Evolutionary conservation across 2,113 vertebrate species (phyloP).

Genomic region (Mormoops blainvillei): DNA sequence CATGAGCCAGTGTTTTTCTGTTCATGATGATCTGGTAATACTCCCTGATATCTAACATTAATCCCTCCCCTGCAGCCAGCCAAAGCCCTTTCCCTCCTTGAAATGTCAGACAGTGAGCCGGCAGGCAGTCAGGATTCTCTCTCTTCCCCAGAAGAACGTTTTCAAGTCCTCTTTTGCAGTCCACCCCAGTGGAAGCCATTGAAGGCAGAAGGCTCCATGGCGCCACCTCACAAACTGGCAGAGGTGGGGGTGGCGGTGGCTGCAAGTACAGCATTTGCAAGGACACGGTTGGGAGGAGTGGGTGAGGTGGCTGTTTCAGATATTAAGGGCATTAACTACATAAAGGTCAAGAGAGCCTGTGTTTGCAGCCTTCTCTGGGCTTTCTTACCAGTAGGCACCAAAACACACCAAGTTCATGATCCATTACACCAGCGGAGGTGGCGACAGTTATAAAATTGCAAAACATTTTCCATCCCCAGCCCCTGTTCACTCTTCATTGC

Average conservation of each 20-base stretch:
- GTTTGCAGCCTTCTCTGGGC: neutral
- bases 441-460: neutral
- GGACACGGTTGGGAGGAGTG: neutral
- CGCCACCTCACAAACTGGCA: neutral
- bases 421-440: neutral
- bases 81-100: neutral
- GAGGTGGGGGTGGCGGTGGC: fast-evolving
- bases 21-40: neutral
- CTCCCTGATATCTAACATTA: neutral
- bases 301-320: neutral
- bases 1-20: neutral
- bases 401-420: neutral
- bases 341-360: neutral
- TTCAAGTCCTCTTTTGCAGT: neutral
- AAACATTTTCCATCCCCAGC: slow-evolving; percentile 59
- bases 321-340: neutral
- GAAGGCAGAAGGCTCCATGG: neutral
- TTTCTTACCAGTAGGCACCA: neutral
- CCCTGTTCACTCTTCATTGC: slow-evolving; percentile 2
- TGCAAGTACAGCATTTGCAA: neutral
- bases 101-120: neutral
- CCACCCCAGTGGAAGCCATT: neutral
- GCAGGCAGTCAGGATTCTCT: neutral
- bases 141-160: neutral
- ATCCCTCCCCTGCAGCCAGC: neutral